Conservation (phyloP, 2,113 vertebrate species). For the Cyanoderma ruficeps region DNA sequence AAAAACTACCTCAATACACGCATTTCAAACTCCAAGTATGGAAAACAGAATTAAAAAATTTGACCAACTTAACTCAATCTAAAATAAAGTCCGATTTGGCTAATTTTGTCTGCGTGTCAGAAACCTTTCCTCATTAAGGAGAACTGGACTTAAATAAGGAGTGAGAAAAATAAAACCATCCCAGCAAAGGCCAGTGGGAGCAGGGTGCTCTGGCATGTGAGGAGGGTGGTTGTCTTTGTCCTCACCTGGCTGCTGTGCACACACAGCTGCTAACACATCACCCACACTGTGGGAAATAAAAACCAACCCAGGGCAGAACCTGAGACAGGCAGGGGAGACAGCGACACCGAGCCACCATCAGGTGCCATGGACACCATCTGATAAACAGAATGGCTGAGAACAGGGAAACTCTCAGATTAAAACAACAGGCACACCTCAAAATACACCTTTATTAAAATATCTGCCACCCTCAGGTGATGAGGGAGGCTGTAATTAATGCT, state of each 20-base stretch:
- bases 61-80: background rate
- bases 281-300: accelerated
- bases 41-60: background rate
- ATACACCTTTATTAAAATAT: background rate
- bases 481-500: background rate
- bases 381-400: background rate
- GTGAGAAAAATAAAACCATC: background rate
- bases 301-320: background rate
- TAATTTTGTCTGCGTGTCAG: background rate
- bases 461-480: background rate
- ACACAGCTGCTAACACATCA: background rate
- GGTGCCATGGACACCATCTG: background rate
- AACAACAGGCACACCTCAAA: background rate
- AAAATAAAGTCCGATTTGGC: background rate
- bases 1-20: background rate
- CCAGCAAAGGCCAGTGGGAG: background rate
- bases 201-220: background rate
- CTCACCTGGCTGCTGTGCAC: background rate
- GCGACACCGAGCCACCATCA: background rate
- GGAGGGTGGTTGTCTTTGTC: background rate
- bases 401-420: background rate
- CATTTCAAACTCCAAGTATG: background rate
- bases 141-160: background rate
- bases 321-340: background rate
- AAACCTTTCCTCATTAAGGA: background rate